Base-by-base conservation (phyloP, 2,797 vertebrate species). In the Hipposideros larvatus region DNA sequence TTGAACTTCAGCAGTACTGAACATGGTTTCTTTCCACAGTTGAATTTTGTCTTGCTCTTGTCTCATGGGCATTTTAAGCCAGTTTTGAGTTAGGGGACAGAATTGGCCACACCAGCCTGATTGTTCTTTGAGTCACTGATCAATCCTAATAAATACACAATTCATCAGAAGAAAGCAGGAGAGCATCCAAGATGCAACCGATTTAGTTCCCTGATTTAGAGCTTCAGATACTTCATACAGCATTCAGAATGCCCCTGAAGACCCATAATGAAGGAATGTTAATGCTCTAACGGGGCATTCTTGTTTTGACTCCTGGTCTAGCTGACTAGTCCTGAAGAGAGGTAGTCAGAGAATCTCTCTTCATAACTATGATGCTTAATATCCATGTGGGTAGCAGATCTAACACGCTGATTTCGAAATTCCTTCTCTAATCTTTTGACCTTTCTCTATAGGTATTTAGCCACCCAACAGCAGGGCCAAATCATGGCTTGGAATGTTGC, bases 81-180 rank as follows among this genome's bases (percentile, higher is more conserved):
- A 4, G n/a, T 51, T 48, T 63, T 48, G 85, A 28, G 59, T 37
- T 34, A 15, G 55, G 24, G 59, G 48, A 79, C 11, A 16, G 53
- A 78, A 66, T 10, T 0, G 11, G n/a, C 11, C 48, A 19, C 13
- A n/a, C 34, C 83, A 70, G 11, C 43, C 26, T 31, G 28, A 41
- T 28, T 28, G 13, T 77, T 90, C 63, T 61, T 82, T 61, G 26
- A 7, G n/a, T 34, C 15, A 55, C 31, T 48, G 10, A 10, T 63
- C 1, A 41, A 26, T 51, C n/a, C 55, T 77, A 7, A 21, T 34
- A 68, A 66, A 84, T 19, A 26, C 9, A 18, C 51, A 9, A 11
- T 94, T 75, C 70, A 65, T 80, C 11, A 37, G 80, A 63, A 77
- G 90, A 83, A 89, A 68, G 34, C 51, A 51, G 66, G n/a, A 65